Evolutionary conservation across 1,140 invertebrate genomes (phyloP), one percentile per base, ranked within the genome.

Genomic region (Anastatus disparis): DNA sequence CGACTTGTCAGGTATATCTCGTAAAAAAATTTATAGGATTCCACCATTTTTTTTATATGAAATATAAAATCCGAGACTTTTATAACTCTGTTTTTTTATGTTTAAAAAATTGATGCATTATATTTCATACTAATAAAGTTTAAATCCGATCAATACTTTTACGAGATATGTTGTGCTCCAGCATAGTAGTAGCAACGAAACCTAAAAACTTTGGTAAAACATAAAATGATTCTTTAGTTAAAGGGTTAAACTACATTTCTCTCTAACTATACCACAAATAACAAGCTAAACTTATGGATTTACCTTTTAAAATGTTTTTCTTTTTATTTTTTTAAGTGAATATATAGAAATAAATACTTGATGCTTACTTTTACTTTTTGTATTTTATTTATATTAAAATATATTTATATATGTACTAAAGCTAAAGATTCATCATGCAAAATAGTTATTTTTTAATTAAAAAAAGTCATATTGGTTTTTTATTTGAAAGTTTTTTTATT

Each of bases 401-500:
- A n/a, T n/a, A n/a, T n/a, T n/a, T n/a, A n/a, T n/a, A n/a, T n/a
- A n/a, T n/a, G n/a, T n/a, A n/a, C n/a, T n/a, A n/a, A n/a, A n/a
- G n/a, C n/a, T n/a, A n/a, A n/a, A n/a, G n/a, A n/a, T n/a, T n/a
- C n/a, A n/a, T n/a, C n/a, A n/a, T n/a, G n/a, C n/a, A n/a, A n/a
- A n/a, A n/a, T n/a, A n/a, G n/a, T n/a, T n/a, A n/a, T n/a, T n/a
- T n/a, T n/a, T 58, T 1, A 6, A 24, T 38, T 58, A 22, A 58
- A 3, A 20, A 4, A 58, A 64, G 22, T 26, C 27, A 52, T 7
- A 10, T 29, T 53, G 2, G 2, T 40, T 42, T 26, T 68, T 40
- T 3, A 58, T 59, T n/a, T 24, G 27, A 59, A 38, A 58, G 17
- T 22, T 69, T 58, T 66, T 61, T 69, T 61, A 69, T 69, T 68